phyloP scores from a whole-genome alignment of 2,113 vertebrate genomes.

The Phycodurus eques region DNA sequence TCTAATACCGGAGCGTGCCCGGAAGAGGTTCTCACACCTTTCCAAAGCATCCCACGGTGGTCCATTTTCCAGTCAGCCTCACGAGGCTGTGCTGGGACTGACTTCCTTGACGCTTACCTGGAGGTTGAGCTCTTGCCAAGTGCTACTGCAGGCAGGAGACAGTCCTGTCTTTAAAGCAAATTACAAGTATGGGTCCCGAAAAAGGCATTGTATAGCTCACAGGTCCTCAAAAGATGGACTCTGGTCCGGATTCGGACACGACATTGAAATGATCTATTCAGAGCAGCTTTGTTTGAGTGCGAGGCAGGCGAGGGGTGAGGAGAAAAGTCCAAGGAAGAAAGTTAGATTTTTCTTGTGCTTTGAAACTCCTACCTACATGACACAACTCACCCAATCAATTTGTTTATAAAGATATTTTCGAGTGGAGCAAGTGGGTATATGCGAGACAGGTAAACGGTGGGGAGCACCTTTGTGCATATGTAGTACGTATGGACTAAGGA shows the following conservation, averaged over 20 bases:
- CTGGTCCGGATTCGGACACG: background rate
- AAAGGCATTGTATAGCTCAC: background rate
- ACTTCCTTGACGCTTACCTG: conserved; percentile 17
- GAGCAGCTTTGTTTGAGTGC: too few relatives aligned
- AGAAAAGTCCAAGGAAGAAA: too few relatives aligned
- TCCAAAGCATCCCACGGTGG: conserved; percentile 26
- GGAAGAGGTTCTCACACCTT: conserved; percentile 52
- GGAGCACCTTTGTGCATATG: too few relatives aligned
- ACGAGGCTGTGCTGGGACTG: conserved; percentile 29
- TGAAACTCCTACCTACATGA: background rate
- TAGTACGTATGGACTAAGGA: background rate
- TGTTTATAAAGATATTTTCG: background rate
- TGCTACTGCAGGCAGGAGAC: background rate
- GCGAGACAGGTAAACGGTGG: too few relatives aligned
- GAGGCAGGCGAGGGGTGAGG: too few relatives aligned
- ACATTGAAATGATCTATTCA: too few relatives aligned
- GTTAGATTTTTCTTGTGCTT: too few relatives aligned
- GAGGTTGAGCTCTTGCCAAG: conserved; percentile 19
- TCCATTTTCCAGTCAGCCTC: conserved; percentile 39
- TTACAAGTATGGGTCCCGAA: background rate
- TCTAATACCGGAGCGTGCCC: conserved; percentile 39
- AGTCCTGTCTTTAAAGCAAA: background rate
- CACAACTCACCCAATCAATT: background rate
- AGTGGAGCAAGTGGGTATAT: too few relatives aligned
- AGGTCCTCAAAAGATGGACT: background rate